phyloP scores from a whole-genome alignment of 2,797 vertebrate species.

The Acipenser transmontanus region DNA sequence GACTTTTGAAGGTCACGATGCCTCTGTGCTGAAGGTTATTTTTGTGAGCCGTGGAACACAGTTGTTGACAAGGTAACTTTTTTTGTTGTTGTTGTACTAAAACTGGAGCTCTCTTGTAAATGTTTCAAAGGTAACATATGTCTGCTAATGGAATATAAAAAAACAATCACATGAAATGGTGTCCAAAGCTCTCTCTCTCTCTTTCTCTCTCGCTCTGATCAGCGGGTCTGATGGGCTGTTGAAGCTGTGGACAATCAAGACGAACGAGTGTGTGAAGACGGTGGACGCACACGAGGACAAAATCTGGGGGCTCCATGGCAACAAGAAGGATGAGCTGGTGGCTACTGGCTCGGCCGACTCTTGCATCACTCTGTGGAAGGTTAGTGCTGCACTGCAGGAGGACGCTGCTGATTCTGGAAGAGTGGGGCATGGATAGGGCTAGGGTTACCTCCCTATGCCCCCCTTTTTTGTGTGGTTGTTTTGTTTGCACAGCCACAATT shows the following conservation, averaged over 20 bases:
- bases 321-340: constrained; percentile 64
- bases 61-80: constrained; percentile 76
- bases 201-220: not conserved
- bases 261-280: constrained; percentile 87
- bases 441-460: no score
- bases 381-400: constrained; percentile 28
- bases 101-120: not conserved
- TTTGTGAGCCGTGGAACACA: constrained; percentile 89
- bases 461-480: not conserved
- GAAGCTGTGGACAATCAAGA: constrained; percentile 97
- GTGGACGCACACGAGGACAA: constrained; percentile 88
- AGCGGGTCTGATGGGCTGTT: constrained; percentile 89
- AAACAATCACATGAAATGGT: not conserved
- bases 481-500: not conserved
- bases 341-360: constrained; percentile 86
- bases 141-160: not conserved
- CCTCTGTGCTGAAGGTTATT: constrained; percentile 85
- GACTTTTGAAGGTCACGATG: constrained; percentile 95
- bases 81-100: not conserved
- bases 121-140: no score
- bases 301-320: constrained; percentile 88
- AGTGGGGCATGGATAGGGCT: not conserved
- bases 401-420: not conserved
- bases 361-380: constrained; percentile 79
- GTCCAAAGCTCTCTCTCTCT: not conserved